Base-by-base conservation (phyloP, 2,888 invertebrate genomes). In the Mylabris sibirica region DNA sequence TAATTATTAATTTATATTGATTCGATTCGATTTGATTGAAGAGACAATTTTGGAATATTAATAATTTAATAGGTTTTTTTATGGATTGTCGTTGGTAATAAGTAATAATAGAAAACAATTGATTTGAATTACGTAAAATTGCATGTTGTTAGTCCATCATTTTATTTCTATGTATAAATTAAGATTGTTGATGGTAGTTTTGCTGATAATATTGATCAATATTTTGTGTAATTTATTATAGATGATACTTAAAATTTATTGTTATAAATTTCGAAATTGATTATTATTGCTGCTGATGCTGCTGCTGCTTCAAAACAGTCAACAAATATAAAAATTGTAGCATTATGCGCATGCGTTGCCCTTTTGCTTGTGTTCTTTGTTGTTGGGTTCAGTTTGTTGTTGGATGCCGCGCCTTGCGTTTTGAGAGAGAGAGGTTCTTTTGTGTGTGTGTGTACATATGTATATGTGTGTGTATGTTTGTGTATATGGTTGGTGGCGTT, bases 391-490 rank as follows among this genome's bases (percentile, higher is more conserved):
- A 84, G 84, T 83, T 80, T 72, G 81, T 81, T 77, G 79, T 80
- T 78, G 83, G 77, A 79, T 78, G 80, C 79, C 79, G 81, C 79
- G 77, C 78, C 78, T 79, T 75, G 68, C 77, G 79, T 76, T 76
- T 74, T 79, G 78, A 77, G n/a, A 1, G 78, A 77, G n/a, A 1
- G 44, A 14, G 75, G 30, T 30, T 30, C 77, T 64, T 73, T 73
- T 84, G 75, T 81, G 84, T 76, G 44, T 3, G 12, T 17, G 44
- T 44, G 44, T 38, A 12, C 4, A 12, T 35, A 8, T 35, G 35
- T 35, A 11, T 12, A 11, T 35, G 12, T 11, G 35, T 35, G 30
- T 30, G 30, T 30, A 30, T 38, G n/a, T n/a, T n/a, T n/a, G n/a
- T n/a, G 38, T 38, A 38, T 38, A 14, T 38, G 11, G 14, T 38